Evolutionary conservation across 1,140 invertebrate genomes (phyloP), one percentile per base, ranked within the genome.

Genomic region (Microplitis demolitor): DNA sequence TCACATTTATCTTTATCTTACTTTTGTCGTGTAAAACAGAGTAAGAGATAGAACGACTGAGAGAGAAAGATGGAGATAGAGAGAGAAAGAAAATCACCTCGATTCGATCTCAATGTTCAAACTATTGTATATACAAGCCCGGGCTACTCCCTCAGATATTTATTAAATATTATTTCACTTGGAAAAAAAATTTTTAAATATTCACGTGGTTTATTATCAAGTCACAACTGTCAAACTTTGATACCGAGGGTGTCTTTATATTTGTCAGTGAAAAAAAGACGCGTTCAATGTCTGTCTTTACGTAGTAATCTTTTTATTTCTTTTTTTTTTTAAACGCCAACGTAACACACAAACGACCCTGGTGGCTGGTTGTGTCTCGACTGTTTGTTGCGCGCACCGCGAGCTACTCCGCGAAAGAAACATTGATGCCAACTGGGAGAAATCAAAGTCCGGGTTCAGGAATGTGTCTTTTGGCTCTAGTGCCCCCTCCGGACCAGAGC

Each of bases 301-400:
- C 34, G 35, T 54, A 45, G 31, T 13, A 16, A 16, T 67, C 35
- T 67, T 35, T 13, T 37, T n/a, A 37, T n/a, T 14, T 4, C 5
- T 37, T 14, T 24, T 39, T 63, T 35, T 24, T 50, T 50, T 35
- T 61, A 35, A 9, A 33, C 68, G 66, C 69, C 34, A 72, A 75
- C 71, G 78, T 64, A 77, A 74, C 74, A 73, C 34, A 53, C 51
- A 39, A 69, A 69, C 79, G 76, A 77, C 75, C 73, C 74, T 76
- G 76, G 69, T 77, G 67, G 68, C 66, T 72, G 75, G 69, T 73
- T 71, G 67, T 67, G 61, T 60, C 78, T 76, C 74, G 70, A 80
- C 80, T 81, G 75, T 67, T 78, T 68, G 72, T 71, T 77, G 74
- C 75, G 71, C 80, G 76, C 72, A 71, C 76, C 72, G 78, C 74